Conservation (phyloP, 1,140 invertebrate species). For the Drosophila kurseongensis region DNA sequence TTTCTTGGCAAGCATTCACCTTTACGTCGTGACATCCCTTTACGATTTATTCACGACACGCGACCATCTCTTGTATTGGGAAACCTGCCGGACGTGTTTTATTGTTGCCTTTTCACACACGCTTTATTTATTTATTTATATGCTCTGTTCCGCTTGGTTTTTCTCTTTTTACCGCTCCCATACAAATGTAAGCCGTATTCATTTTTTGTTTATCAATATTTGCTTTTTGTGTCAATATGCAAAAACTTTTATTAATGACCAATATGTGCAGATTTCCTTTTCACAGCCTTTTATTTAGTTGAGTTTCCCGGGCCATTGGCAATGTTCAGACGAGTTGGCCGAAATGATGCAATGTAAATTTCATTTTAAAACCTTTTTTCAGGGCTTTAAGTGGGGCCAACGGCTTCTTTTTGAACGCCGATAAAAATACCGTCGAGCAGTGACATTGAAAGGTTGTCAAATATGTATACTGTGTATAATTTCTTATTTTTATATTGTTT, state of each 20-base stretch:
- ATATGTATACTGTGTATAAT: slow-evolving; percentile 36
- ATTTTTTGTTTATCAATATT: slow-evolving; percentile 76
- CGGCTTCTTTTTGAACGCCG: slow-evolving; percentile 14
- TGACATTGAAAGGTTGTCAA: slow-evolving; percentile 54
- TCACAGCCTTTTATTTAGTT: slow-evolving; percentile 69
- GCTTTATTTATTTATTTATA: slow-evolving; percentile 63
- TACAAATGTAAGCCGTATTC: slow-evolving; percentile 48
- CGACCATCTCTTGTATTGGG: slow-evolving; percentile 26
- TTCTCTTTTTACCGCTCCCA: slow-evolving; percentile 15
- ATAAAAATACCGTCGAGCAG: slow-evolving; percentile 35
- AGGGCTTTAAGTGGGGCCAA: slow-evolving; percentile 43
- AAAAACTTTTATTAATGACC: slow-evolving; percentile 80
- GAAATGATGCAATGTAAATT: slow-evolving; percentile 57
- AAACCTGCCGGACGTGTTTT: slow-evolving; percentile 45
- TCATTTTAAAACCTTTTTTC: slow-evolving; percentile 57
- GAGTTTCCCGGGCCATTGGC: background rate
- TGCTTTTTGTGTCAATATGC: slow-evolving; percentile 66
- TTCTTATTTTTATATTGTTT: slow-evolving; percentile 39
- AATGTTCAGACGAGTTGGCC: slow-evolving; percentile 17
- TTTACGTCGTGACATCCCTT: slow-evolving; percentile 3
- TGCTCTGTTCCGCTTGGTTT: slow-evolving; percentile 36
- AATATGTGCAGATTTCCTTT: slow-evolving; percentile 78
- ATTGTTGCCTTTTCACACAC: slow-evolving; percentile 68
- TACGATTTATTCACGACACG: slow-evolving; percentile 28
- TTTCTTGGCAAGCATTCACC: slow-evolving; percentile 3